Base-by-base conservation (phyloP, 2,113 vertebrate species). In the Cyanoderma ruficeps region DNA sequence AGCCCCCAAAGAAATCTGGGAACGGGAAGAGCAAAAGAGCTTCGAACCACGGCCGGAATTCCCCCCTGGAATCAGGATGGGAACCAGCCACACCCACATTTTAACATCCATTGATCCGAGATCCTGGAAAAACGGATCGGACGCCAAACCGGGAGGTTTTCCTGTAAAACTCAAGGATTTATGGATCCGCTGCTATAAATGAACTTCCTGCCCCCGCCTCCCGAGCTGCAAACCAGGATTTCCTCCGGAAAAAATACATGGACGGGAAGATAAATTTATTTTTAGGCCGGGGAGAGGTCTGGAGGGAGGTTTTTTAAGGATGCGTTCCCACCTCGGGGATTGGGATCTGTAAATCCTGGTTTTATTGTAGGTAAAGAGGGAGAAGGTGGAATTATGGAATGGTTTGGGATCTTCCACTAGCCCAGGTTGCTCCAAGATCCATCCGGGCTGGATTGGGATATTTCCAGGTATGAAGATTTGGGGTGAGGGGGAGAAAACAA, bases 311-410 rank as follows among this genome's bases (percentile, higher is more conserved):
- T 63, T 74, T 74, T 65, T 39, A 13, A 28, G n/a, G 42, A 49
- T 15, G 4, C 5, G 3, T 56, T 49, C 60, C 50, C 30, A 10
- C 6, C 13, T 30, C 0, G 0, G 17, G 57, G n/a, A 57, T 8
- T 5, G 22, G 53, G 33, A 53, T 37, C 10, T 6, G 12, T 5
- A 47, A 75, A 64, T 39, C 15, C 9, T 2, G 0, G 6, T 39
- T 55, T 55, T 3, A 5, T 8, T 6, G 39, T 0, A 1, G 41
- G n/a, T 18, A 28, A 33, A 56, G 8, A 1, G 49, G 57, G n/a
- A 28, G 6, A 74, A 39, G 0, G 0, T 5, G 69, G 81, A 55
- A 55, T 55, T 46, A 18, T 6, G 68, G 80, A 71, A 53, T 53
- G 1, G 13, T 44, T 63, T 53, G 56, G 47, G 56, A 44, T 19